Conservation (phyloP, 2,797 vertebrate species). For the Scomberomorus guttatus region DNA sequence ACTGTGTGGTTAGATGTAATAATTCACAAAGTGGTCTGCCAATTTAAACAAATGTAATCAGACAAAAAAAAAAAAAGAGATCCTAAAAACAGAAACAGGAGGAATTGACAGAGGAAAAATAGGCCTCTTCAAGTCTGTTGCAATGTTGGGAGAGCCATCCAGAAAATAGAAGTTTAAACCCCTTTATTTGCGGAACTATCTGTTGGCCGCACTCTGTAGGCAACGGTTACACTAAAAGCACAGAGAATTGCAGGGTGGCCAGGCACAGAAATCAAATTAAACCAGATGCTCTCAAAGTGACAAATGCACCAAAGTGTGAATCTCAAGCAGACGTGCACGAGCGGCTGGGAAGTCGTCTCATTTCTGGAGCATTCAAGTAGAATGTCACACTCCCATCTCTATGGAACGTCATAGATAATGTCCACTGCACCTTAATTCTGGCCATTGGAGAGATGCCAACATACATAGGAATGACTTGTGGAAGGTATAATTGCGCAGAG, state of each 20-base stretch:
- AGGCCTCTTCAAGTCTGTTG: constrained; percentile 45
- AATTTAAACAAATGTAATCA: constrained; percentile 52
- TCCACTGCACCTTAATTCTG: constrained; percentile 48
- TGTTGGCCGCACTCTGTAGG: constrained; percentile 82
- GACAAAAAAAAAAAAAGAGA: constrained; percentile 23
- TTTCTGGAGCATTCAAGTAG: constrained; percentile 74
- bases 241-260: constrained; percentile 83
- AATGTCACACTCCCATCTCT: constrained; percentile 76
- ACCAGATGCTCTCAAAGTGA: constrained; percentile 81
- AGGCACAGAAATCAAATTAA: constrained; percentile 85
- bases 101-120: constrained; percentile 31
- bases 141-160: constrained; percentile 73
- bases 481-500: constrained; percentile 36
- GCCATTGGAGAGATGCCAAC: constrained; percentile 58
- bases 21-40: constrained; percentile 32
- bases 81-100: constrained; percentile 19
- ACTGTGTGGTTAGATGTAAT: constrained; percentile 11
- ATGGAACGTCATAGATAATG: constrained; percentile 70
- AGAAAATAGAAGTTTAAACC: constrained; percentile 85
- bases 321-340: constrained; percentile 69
- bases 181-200: constrained; percentile 88
- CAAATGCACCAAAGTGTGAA: constrained; percentile 83
- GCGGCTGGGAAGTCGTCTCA: constrained; percentile 62
- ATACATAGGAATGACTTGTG: constrained; percentile 24
- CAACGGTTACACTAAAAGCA: constrained; percentile 83